A percentile compares a stretch with the other conserved stretches of the same genome.
phyloP scores from a whole-genome alignment of 2,797 vertebrate species.

The Myotis pilosus region DNA sequence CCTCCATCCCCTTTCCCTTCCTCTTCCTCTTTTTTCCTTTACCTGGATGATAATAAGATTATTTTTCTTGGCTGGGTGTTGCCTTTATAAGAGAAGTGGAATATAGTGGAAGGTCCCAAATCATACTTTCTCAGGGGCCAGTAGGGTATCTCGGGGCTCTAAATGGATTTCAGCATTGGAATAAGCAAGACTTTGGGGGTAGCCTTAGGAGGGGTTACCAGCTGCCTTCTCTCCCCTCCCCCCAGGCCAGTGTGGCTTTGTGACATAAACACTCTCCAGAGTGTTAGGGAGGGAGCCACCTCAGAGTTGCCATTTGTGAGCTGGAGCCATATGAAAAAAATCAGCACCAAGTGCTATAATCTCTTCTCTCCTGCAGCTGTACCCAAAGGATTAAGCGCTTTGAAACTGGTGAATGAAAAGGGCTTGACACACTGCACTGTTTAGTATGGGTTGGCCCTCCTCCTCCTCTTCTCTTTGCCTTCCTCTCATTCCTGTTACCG shows the following conservation, averaged over 20 bases:
- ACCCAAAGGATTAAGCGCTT: not conserved
- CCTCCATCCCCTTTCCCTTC: not conserved
- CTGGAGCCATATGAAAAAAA: not conserved
- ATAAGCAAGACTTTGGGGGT: not conserved
- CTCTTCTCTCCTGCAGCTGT: not conserved
- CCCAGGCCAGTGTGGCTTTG: constrained; percentile 38
- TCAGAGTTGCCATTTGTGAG: constrained; percentile 8
- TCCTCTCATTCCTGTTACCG: not conserved
- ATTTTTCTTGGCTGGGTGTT: not conserved
- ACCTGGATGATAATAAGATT: not conserved
- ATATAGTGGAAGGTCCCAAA: rapidly evolving
- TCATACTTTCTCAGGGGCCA: not conserved
- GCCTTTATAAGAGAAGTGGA: not conserved
- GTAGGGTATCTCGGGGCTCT: not conserved
- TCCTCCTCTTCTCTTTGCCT: not conserved
- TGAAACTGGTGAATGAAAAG: constrained; percentile 35
- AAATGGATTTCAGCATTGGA: not conserved
- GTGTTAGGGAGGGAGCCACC: not conserved
- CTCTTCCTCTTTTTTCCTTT: not conserved
- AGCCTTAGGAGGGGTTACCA: not conserved
- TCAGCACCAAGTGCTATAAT: not conserved
- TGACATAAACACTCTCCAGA: constrained; percentile 60
- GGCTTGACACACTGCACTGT: not conserved
- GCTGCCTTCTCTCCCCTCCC: not conserved
- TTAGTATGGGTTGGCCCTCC: not conserved